A percentile compares a stretch with the other conserved stretches of the same genome.
phyloP scores from a whole-genome alignment of 2,113 vertebrate species.

The Gracilinanus agilis region DNA sequence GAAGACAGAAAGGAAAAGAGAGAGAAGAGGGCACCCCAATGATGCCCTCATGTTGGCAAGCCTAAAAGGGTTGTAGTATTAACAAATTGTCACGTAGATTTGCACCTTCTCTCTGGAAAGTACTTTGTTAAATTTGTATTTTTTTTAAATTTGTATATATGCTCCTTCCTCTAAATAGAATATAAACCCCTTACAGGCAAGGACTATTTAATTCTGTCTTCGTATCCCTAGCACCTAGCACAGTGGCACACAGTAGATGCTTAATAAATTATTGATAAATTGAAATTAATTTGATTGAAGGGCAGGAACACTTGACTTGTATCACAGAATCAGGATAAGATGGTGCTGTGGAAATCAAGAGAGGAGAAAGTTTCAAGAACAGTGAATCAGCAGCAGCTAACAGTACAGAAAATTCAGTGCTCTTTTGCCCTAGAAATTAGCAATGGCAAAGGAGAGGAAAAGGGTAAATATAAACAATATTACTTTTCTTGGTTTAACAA shows the following conservation, averaged over 20 bases:
- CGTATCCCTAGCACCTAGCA: not conserved
- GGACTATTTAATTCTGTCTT: not conserved
- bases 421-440: not conserved
- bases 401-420: not conserved
- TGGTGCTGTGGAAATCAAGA: not conserved
- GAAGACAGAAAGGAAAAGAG: not conserved
- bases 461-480: not conserved
- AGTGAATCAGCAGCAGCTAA: not conserved
- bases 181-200: not conserved
- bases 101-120: not conserved
- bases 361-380: not conserved
- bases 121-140: not conserved
- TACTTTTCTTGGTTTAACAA: not conserved
- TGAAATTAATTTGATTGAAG: not conserved
- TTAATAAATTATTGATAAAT: not conserved
- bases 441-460: not conserved
- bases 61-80: not conserved
- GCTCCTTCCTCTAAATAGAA: not conserved
- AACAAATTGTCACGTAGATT: not conserved
- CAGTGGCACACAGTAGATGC: not conserved
- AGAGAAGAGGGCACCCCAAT: too few relatives aligned
- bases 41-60: not conserved
- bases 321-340: not conserved
- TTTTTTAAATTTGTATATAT: not conserved
- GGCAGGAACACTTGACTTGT: not conserved